Evolutionary conservation across 2,797 vertebrate species (phyloP), one percentile per base, ranked within the genome.

Genomic region (Coregonus ussuriensis): DNA sequence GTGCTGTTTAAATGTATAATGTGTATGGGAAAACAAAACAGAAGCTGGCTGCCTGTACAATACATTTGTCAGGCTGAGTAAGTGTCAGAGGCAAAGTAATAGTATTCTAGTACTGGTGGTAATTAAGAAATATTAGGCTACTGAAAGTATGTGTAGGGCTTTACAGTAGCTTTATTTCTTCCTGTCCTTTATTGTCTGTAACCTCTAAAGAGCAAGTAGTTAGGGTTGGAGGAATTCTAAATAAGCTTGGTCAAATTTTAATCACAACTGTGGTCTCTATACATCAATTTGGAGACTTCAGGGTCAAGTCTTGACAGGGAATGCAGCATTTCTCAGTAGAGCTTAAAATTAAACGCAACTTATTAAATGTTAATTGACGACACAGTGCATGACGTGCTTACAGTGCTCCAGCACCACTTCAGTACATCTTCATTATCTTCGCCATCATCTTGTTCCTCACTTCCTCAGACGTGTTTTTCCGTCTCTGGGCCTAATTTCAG

Each of bases 291-390:
- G 56, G 56, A 7, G 4, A 59, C 6, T 59, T 59, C 21, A 80
- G 90, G 88, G 88, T 92, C 86, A 88, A 87, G 81, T 79, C 79
- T n/a, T 89, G 88, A 84, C 87, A 81, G 85, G 87, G 89, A 91
- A 90, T 89, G 79, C 81, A 83, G 84, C 74, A 51, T 82, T 88
- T 88, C 82, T 91, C 83, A 91, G 92, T 91, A 91, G 82, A 59
- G 83, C 81, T 63, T 72, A 78, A 81, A 82, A 82, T 84, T 75
- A 79, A 88, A 88, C 80, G 84, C 6, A 18, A n/a, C 6, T 59
- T 59, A 59, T 59, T 21, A 21, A 11, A 59, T 59, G 18, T n/a
- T 16, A 21, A 21, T 62, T 62, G 21, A 63, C 6, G 6, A 13
- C 21, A 3, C 1, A 4, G 25, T 21, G 3, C 21, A 86, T 87